A percentile compares a stretch with the other conserved stretches of the same genome.
phyloP scores from a whole-genome alignment of 2,113 vertebrate species.

The Eulemur rufifrons region DNA sequence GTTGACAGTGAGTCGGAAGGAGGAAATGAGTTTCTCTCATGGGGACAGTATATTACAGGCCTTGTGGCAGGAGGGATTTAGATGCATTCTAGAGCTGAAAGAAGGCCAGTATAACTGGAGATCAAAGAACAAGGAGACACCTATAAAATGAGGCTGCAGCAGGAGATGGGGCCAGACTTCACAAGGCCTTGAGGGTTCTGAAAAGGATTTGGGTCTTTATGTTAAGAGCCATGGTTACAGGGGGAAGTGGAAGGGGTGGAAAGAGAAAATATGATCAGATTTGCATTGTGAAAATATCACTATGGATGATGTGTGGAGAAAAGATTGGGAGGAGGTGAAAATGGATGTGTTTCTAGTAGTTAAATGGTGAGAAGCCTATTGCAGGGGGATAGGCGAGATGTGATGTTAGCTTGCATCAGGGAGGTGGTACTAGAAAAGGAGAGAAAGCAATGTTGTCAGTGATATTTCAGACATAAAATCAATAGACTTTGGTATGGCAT shows the following conservation, averaged over 20 bases:
- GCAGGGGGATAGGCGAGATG: background rate
- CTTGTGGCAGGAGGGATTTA: background rate
- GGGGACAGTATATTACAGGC: background rate
- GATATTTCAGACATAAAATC: slow-evolving; percentile 42
- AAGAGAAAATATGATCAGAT: slow-evolving; percentile 10
- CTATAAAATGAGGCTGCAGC: background rate
- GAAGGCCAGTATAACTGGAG: background rate
- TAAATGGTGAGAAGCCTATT: slow-evolving; percentile 7
- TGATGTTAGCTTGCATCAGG: background rate
- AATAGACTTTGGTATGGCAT: background rate
- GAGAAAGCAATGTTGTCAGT: background rate
- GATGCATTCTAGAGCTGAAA: background rate
- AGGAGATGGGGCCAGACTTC: background rate
- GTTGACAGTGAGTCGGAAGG: background rate
- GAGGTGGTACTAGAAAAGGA: slow-evolving; percentile 32
- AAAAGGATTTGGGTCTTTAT: background rate
- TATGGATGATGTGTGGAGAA: background rate
- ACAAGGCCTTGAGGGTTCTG: background rate
- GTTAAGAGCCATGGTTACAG: background rate
- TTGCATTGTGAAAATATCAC: slow-evolving; percentile 31
- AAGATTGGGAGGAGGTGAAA: slow-evolving; percentile 29
- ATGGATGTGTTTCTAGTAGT: slow-evolving; percentile 21
- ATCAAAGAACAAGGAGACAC: background rate
- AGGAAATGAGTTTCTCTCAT: background rate
- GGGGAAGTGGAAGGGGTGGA: background rate